A percentile compares a stretch with the other conserved stretches of the same genome.
Evolutionary conservation across 2,888 invertebrate species (phyloP).

Genomic region (Ichneumon xanthorius): DNA sequence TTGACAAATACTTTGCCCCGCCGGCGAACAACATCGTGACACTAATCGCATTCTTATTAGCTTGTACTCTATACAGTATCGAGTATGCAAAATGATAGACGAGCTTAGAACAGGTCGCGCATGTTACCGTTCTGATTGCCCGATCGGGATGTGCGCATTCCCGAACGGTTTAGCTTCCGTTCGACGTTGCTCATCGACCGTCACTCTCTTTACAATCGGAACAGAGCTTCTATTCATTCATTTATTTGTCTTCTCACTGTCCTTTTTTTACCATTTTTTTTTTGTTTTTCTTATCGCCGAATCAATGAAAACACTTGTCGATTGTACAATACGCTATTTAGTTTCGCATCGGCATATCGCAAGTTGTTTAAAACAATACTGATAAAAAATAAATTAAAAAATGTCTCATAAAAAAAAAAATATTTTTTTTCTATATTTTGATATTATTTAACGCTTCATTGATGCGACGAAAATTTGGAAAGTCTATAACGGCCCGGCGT

Average conservation of each 20-base stretch:
- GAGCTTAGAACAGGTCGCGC: conserved; percentile 8
- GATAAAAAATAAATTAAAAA: background rate
- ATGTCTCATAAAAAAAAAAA: background rate
- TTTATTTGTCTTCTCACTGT: background rate
- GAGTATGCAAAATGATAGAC: conserved; percentile 13
- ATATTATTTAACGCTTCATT: background rate
- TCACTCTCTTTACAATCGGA: background rate
- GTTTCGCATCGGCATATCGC: background rate
- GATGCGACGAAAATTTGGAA: background rate
- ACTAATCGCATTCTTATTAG: conserved; percentile 24
- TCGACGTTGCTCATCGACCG: conserved; percentile 2
- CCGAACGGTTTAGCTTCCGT: conserved; percentile 21
- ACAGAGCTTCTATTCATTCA: conserved; percentile 20
- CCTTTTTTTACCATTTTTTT: background rate
- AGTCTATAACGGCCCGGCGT: background rate
- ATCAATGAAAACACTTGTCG: background rate
- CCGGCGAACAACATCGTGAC: background rate
- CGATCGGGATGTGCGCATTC: conserved; percentile 12
- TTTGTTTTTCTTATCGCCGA: background rate
- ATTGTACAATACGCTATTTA: background rate
- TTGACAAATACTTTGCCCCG: background rate
- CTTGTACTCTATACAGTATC: background rate
- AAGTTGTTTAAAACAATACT: background rate
- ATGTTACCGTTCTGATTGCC: conserved; percentile 10
- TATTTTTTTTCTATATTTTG: background rate